Evolutionary conservation across 2,797 vertebrate species (phyloP), one percentile per base, ranked within the genome.

Genomic region (Lepilemur septentrionalis): DNA sequence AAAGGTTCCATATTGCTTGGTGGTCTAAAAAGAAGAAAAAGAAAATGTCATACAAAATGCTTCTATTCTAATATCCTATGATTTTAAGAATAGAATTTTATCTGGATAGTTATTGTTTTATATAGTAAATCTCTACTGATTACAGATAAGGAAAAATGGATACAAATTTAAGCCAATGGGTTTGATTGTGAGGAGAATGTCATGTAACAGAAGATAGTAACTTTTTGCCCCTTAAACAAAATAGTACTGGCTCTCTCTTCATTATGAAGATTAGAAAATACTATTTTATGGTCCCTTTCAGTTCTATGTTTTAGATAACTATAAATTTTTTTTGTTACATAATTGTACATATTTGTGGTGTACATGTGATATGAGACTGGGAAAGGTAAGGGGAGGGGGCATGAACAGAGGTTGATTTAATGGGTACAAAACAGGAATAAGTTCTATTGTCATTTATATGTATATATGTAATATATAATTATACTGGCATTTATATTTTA

Each of bases 1-100:
- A 99, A 98, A 99, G 73, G 98, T 99, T 98, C 98, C 96, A 7
- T 93, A 79, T 97, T 78, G 92, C 90, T 86, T 59, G 30, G 14
- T 50, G 59, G 35, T n/a, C 5, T 28, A 28, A 70, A 28, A 55
- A 50, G 52, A 22, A 55, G 52, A 55, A 22, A 35, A 92, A 48
- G 15, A 78, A 76, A 63, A 80, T 32, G 28, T 80, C 20, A 55
- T 55, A 55, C 67, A 78, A 91, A 72, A 72, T 57, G 4, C 46
- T 91, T 50, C 23, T 22, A 55, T 91, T 50, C 23, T 22, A 55
- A 55, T 7, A 55, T 55, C 20, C 52, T 55, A 55, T 8, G 20
- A 55, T 22, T 55, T 55, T 55, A 55, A 55, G 52, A 55, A 55
- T 8, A 22, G 52, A 22, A 55, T 55, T 55, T 55, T 55, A 55